A percentile compares a stretch with the other conserved stretches of the same genome.
phyloP scores from a whole-genome alignment of 2,113 vertebrate genomes.

The Merops nubicus region DNA sequence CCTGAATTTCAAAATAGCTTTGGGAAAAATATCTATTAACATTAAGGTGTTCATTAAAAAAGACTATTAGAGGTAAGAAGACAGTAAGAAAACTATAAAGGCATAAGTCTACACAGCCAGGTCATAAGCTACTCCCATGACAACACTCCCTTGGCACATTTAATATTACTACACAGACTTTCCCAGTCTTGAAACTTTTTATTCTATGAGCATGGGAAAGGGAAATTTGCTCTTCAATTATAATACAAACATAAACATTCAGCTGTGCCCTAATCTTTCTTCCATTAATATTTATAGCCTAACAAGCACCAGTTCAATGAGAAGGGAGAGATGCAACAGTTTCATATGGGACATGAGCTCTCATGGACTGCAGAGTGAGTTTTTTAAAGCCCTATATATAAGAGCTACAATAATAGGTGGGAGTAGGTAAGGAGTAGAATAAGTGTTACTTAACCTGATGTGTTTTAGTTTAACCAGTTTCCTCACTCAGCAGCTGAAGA shows the following conservation, averaged over 20 bases:
- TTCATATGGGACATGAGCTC: background rate
- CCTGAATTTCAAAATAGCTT: background rate
- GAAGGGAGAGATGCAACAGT: background rate
- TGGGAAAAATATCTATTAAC: background rate
- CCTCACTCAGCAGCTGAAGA: background rate
- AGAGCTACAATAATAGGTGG: background rate
- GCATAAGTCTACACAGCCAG: background rate
- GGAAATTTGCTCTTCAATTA: background rate
- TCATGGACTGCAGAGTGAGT: background rate
- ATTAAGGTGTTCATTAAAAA: background rate
- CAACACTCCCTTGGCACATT: background rate
- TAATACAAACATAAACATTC: background rate
- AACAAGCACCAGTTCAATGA: background rate
- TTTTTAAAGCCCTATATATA: background rate
- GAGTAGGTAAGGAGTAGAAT: background rate
- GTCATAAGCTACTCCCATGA: background rate
- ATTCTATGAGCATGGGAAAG: accelerated
- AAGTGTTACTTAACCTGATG: background rate
- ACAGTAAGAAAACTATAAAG: background rate
- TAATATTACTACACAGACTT: background rate
- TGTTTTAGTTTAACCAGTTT: background rate
- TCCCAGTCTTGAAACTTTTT: background rate
- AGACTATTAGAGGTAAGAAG: background rate
- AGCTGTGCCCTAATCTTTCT: background rate
- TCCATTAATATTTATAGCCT: background rate